Evolutionary conservation across 2,113 vertebrate species (phyloP), one percentile per base, ranked within the genome.

Genomic region (Platichthys flesus): DNA sequence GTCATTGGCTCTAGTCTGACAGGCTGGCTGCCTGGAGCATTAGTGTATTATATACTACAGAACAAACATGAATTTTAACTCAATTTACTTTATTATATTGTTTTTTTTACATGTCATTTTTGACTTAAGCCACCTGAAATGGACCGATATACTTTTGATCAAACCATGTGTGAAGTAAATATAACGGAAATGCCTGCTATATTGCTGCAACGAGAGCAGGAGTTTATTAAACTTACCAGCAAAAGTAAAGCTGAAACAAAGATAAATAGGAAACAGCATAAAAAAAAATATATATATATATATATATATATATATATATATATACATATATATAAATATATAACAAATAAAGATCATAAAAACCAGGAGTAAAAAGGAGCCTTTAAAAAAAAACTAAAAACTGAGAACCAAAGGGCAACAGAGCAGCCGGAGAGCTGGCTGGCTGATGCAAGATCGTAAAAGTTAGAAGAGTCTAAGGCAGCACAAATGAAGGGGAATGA

Each of bases 101-200:
- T 58, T 70, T 63, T 81, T 82, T 85, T 56, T 58, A 78, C 61
- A 78, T 73, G 24, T 76, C 21, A 20, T 75, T 84, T 87, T 85
- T 79, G 76, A 87, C 71, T 86, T 65, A 73, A 59, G 81, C 78
- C 68, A 66, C 74, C 71, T 71, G 54, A 73, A 90, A 92, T 83
- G 81, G 76, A 83, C 65, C 40, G 65, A 85, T 70, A 82, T 57
- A 82, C 81, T 83, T 31, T 7, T 31, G 31, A 31, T 31, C 31
- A 31, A 6, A 31, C 31, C 5, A 31, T 52, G 65, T 74, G 81
- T 76, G 67, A 85, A 84, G 84, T 82, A 74, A 81, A 86, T 78
- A 76, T 68, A 56, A 55, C 70, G 63, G 7, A 71, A 76, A 83
- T 63, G 7, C 15, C 49, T 47, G 45, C 49, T 65, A 57, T 55